These are phyloP conservation scores for Platyrinchus mystaceus DNA, from an alignment of 2,797 vertebrate genomes.

Conservation along the genomic window DNA sequence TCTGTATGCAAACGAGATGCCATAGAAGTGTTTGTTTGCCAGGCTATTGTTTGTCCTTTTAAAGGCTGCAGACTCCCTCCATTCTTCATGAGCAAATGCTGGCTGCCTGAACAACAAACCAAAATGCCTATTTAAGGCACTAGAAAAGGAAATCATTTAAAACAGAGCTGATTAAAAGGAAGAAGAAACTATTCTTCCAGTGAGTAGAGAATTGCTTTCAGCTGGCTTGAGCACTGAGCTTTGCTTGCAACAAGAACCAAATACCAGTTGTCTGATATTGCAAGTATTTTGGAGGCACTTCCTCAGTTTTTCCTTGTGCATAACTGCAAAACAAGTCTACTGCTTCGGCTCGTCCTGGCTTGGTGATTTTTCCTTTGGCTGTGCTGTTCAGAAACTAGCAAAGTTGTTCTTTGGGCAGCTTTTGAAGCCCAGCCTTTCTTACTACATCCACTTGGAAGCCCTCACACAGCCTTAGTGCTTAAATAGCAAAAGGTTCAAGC, in stretches of 20 bases:
- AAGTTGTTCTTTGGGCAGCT: neutral
- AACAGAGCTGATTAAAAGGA: constrained; percentile 58
- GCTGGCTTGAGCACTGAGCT: constrained; percentile 21
- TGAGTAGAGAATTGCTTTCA: constrained; percentile 53
- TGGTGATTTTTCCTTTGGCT: neutral
- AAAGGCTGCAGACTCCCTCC: constrained; percentile 13
- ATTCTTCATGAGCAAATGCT: constrained; percentile 13
- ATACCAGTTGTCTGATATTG: constrained; percentile 11
- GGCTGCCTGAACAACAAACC: constrained; percentile 40
- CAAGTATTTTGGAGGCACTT: constrained; percentile 37
- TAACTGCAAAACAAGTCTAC: neutral
- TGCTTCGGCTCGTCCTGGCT: neutral
- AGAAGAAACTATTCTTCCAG: constrained; percentile 45
- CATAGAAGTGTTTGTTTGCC: neutral
- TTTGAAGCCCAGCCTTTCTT: neutral
- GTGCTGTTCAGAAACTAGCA: neutral
- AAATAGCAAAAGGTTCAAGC: neutral
- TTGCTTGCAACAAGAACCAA: neutral
- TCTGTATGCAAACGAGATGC: neutral
- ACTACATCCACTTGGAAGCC: neutral
- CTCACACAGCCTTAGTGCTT: neutral
- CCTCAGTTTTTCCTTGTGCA: constrained; percentile 7
- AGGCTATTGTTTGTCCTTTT: constrained; percentile 54
- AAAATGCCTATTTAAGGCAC: constrained; percentile 53
- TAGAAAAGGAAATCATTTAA: constrained; percentile 52